Evolutionary conservation across 2,113 vertebrate species (phyloP).

Genomic region (Phycodurus eques): DNA sequence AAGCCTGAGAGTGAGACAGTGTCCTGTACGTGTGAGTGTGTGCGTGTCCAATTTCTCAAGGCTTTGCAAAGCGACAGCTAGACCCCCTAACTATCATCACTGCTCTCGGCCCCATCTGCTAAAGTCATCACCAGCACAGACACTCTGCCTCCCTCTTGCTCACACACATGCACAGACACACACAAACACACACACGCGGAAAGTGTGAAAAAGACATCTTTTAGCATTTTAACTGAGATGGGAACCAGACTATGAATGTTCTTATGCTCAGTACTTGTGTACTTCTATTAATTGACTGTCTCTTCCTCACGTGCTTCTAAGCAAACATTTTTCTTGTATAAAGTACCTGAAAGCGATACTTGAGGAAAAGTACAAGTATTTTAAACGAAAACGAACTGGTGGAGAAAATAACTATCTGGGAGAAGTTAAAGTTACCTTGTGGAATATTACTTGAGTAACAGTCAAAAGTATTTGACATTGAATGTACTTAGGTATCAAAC

Average conservation of each 20-base stretch:
- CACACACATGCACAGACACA: neutral
- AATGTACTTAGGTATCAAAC: too few species aligned
- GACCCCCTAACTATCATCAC: constrained; percentile 66
- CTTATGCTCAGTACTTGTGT: constrained; percentile 42
- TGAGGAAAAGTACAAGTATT: neutral
- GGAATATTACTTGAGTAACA: too few species aligned
- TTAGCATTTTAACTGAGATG: constrained; percentile 54
- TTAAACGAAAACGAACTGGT: neutral
- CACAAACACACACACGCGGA: constrained; percentile 21
- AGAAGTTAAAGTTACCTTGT: neutral
- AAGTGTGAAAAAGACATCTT: constrained; percentile 54
- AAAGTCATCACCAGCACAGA: constrained; percentile 59
- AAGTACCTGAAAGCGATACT: neutral
- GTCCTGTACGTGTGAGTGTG: constrained; percentile 47
- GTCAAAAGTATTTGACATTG: too few species aligned
- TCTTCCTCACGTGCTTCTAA: constrained; percentile 2
- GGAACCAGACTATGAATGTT: constrained; percentile 52
- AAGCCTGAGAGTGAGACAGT: constrained; percentile 51
- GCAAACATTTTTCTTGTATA: constrained; percentile 16
- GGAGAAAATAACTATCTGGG: neutral
- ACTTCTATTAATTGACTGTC: constrained; percentile 7
- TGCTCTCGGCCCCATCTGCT: constrained; percentile 64
- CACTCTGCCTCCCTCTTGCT: constrained; percentile 5
- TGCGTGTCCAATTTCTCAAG: constrained; percentile 58
- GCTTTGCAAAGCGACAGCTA: constrained; percentile 61